A percentile compares a stretch with the other conserved stretches of the same genome.
These are phyloP conservation scores for Acleris sparsana DNA, from an alignment of 2,888 invertebrate genomes.

Conservation along the genomic window DNA sequence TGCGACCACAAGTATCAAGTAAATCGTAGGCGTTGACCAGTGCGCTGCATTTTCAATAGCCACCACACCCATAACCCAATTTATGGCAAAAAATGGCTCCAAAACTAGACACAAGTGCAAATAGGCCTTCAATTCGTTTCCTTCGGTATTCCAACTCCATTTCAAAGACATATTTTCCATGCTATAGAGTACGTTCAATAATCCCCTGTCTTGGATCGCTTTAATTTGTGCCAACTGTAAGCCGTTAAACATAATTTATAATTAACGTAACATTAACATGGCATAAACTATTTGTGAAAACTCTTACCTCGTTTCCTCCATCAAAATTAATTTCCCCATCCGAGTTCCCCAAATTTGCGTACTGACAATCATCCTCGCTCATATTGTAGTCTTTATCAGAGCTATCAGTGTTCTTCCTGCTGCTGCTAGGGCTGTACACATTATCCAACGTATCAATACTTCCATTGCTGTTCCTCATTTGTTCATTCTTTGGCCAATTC, in stretches of 20 bases:
- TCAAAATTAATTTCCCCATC: slow-evolving; percentile 56
- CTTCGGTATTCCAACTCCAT: slow-evolving; percentile 76
- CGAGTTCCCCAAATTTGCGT: slow-evolving; percentile 54
- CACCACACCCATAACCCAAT: slow-evolving; percentile 89
- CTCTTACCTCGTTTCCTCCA: slow-evolving; percentile 61
- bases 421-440: slow-evolving; percentile 68
- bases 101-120: slow-evolving; percentile 86
- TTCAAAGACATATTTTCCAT: slow-evolving; percentile 78
- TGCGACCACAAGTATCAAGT: slow-evolving; percentile 80
- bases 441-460: slow-evolving; percentile 69
- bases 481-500: slow-evolving; percentile 68
- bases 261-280: no score
- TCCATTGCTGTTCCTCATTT: slow-evolving; percentile 56
- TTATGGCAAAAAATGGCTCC: slow-evolving; percentile 87
- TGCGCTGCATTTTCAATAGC: slow-evolving; percentile 87
- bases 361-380: slow-evolving; percentile 72
- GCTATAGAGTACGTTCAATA: slow-evolving; percentile 65
- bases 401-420: slow-evolving; percentile 74
- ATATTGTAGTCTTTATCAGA: slow-evolving; percentile 71
- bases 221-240: slow-evolving; percentile 49
- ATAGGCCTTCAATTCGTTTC: slow-evolving; percentile 84
- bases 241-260: no score
- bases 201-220: slow-evolving; percentile 62
- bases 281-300: no score
- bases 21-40: slow-evolving; percentile 84